These are phyloP conservation scores for Hipposideros larvatus DNA, from an alignment of 2,797 vertebrate species.

Conservation along the genomic window DNA sequence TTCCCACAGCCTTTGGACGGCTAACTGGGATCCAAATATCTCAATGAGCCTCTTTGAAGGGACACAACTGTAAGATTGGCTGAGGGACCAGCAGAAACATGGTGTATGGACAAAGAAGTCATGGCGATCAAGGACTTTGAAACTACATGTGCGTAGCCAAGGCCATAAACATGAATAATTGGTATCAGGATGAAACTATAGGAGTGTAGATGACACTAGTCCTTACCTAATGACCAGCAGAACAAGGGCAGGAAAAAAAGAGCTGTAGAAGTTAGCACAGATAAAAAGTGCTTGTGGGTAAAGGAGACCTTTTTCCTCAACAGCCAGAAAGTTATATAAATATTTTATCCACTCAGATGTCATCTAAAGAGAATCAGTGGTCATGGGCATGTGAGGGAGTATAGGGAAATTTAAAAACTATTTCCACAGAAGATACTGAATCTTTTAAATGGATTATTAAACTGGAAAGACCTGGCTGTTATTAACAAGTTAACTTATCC, in stretches of 20 bases:
- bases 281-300: background rate
- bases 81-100: background rate
- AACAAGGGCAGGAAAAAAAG: background rate
- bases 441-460: background rate
- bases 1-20: background rate
- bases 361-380: slow-evolving; percentile 1
- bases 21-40: background rate
- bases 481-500: background rate
- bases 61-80: background rate
- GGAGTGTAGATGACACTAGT: background rate
- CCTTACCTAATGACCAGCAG: background rate
- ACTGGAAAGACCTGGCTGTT: background rate
- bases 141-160: background rate
- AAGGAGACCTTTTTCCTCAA: background rate
- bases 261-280: background rate
- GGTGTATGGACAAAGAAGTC: background rate
- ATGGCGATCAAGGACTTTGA: background rate
- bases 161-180: background rate
- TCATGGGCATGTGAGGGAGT: background rate
- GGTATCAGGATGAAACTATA: background rate
- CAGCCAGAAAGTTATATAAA: background rate
- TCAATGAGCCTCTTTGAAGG: background rate
- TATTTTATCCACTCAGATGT: background rate
- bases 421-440: background rate
- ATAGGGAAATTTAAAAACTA: background rate